Percentiles rank a stretch among this genome's conserved stretches.
phyloP scores from a whole-genome alignment of 2,888 invertebrate genomes.

The Meiosimyza decipiens region DNA sequence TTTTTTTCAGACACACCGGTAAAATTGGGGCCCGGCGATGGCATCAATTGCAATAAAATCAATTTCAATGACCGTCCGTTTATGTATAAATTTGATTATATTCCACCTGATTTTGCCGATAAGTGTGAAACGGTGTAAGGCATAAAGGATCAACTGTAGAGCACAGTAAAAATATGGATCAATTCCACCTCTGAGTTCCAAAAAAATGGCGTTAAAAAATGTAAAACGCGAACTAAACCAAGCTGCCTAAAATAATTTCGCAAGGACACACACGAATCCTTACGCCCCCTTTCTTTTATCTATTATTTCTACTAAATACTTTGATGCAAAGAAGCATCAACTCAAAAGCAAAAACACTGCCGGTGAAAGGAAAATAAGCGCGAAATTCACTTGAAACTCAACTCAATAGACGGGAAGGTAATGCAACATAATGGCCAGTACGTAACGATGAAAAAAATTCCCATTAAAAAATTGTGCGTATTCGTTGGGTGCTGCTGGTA shows the following conservation, averaged over 20 bases:
- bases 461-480: constrained; percentile 50
- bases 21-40: no score
- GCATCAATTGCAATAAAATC: no score
- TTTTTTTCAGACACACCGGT: no score
- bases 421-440: constrained; percentile 21
- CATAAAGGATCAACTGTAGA: no score
- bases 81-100: no score
- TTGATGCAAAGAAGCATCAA: neutral
- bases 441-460: constrained; percentile 33
- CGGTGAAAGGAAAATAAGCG: neutral
- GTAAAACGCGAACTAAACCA: neutral
- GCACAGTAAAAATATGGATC: neutral
- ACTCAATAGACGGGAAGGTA: constrained; percentile 10
- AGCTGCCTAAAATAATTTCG: neutral
- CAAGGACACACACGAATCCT: no score
- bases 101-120: no score
- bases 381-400: neutral
- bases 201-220: constrained; percentile 20
- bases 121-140: no score
- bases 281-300: neutral
- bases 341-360: neutral
- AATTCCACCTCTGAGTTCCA: no score
- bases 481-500: constrained; percentile 29
- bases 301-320: neutral
- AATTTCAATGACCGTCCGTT: no score